Conservation (phyloP, 2,888 invertebrate species). For the Crocallis elinguaria region DNA sequence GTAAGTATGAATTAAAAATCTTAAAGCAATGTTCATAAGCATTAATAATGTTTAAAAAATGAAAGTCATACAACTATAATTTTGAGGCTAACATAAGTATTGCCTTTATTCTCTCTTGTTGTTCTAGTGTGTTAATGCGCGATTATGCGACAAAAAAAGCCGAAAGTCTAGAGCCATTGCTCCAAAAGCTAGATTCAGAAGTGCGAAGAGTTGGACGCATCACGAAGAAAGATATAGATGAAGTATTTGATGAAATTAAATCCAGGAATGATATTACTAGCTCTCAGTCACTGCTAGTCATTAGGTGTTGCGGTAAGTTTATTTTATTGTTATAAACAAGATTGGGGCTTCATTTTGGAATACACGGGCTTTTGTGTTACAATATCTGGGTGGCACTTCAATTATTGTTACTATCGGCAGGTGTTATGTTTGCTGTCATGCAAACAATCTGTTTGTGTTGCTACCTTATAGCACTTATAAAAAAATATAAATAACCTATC, state of each 20-base stretch:
- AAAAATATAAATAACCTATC: no score
- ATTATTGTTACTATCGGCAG: no score
- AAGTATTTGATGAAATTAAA: slow-evolving; percentile 90
- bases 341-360: no score
- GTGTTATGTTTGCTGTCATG: no score
- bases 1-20: slow-evolving; percentile 56
- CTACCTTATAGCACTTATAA: no score
- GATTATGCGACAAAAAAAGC: slow-evolving; percentile 84
- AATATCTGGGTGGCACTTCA: no score
- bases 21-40: no score
- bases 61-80: background rate
- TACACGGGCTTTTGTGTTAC: no score
- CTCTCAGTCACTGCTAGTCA: slow-evolving; percentile 90
- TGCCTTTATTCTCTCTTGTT: slow-evolving; percentile 1
- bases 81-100: background rate
- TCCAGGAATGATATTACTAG: slow-evolving; percentile 89
- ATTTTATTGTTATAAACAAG: background rate
- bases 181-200: slow-evolving; percentile 88
- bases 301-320: slow-evolving; percentile 90
- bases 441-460: no score
- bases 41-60: slow-evolving; percentile 1
- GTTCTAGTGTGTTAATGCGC: slow-evolving; percentile 83
- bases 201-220: slow-evolving; percentile 90
- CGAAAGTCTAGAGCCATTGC: slow-evolving; percentile 86
- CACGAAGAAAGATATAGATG: slow-evolving; percentile 90